phyloP scores from a whole-genome alignment of 1,140 invertebrate genomes.

The Drosophila ambigua region DNA sequence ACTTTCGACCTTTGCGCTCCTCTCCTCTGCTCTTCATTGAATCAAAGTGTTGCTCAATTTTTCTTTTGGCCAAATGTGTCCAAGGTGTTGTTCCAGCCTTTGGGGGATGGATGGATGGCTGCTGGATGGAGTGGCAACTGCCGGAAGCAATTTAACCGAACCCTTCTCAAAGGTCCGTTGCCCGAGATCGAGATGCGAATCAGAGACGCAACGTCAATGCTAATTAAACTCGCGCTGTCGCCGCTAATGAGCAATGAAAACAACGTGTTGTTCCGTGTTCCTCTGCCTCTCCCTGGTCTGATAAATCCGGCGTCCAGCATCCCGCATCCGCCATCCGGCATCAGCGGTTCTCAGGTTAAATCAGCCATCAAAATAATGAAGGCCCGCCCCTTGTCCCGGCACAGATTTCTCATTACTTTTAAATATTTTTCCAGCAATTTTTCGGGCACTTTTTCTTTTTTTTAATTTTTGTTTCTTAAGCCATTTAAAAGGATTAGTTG shows the following conservation, averaged over 20 bases:
- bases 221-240: constrained; percentile 82
- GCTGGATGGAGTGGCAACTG: constrained; percentile 40
- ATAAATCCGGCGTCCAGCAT: constrained; percentile 37
- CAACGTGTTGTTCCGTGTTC: constrained; percentile 70
- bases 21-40: constrained; percentile 53
- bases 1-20: constrained; percentile 40
- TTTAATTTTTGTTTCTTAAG: constrained; percentile 25
- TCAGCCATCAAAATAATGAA: constrained; percentile 80
- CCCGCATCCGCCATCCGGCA: too few relatives aligned
- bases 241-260: constrained; percentile 83
- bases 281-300: constrained; percentile 37
- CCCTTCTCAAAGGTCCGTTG: constrained; percentile 56
- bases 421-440: constrained; percentile 72
- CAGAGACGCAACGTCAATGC: constrained; percentile 74
- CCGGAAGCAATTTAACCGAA: constrained; percentile 69
- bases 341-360: constrained; percentile 62
- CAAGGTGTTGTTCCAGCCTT: constrained; percentile 54
- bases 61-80: constrained; percentile 47
- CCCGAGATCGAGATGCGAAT: constrained; percentile 34
- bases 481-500: constrained; percentile 74
- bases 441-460: constrained; percentile 46
- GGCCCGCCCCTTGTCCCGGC: constrained; percentile 24
- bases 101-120: constrained; percentile 7
- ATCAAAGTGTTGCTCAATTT: constrained; percentile 77
- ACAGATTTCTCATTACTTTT: constrained; percentile 68